phyloP scores from a whole-genome alignment of 2,888 invertebrate genomes.

The Trissonchulus sp. region DNA sequence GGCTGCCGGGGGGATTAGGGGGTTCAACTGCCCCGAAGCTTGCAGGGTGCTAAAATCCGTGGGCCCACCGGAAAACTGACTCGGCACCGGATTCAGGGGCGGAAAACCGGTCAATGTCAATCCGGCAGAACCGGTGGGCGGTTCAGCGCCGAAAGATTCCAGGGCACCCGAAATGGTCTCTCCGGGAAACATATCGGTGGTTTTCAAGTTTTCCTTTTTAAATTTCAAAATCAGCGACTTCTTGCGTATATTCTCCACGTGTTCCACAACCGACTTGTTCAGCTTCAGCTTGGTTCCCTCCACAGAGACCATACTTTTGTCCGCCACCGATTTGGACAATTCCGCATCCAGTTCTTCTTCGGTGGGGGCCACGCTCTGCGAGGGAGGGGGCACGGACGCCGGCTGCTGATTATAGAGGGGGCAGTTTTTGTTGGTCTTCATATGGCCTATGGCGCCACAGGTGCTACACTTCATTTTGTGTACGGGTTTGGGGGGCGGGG shows the following conservation, averaged over 20 bases:
- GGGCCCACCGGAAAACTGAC: too few relatives aligned
- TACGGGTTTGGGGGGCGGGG: slow-evolving; percentile 30
- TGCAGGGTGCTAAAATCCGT: too few relatives aligned
- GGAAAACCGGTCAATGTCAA: not conserved
- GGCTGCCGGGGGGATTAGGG: not conserved
- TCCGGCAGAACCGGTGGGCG: not conserved
- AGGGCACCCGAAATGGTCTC: not conserved
- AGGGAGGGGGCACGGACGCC: not conserved
- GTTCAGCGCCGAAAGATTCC: not conserved
- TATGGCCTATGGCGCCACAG: slow-evolving; percentile 73
- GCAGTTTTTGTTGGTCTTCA: slow-evolving; percentile 93
- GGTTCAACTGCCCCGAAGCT: not conserved
- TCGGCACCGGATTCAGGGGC: not conserved
- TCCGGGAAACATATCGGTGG: not conserved
- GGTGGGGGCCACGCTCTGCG: slow-evolving; percentile 50
- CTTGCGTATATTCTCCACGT: slow-evolving; percentile 44
- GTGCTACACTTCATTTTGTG: slow-evolving; percentile 80
- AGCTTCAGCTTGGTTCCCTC: slow-evolving; percentile 57
- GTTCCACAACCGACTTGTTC: slow-evolving; percentile 64
- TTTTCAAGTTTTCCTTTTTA: not conserved
- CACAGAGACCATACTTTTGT: slow-evolving; percentile 53
- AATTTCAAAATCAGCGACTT: slow-evolving; percentile 67
- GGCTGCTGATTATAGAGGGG: slow-evolving; percentile 65
- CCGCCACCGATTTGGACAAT: slow-evolving; percentile 62
- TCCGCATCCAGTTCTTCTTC: slow-evolving; percentile 75